Conservation (phyloP, 2,113 vertebrate genomes). For the Excalfactoria chinensis region DNA sequence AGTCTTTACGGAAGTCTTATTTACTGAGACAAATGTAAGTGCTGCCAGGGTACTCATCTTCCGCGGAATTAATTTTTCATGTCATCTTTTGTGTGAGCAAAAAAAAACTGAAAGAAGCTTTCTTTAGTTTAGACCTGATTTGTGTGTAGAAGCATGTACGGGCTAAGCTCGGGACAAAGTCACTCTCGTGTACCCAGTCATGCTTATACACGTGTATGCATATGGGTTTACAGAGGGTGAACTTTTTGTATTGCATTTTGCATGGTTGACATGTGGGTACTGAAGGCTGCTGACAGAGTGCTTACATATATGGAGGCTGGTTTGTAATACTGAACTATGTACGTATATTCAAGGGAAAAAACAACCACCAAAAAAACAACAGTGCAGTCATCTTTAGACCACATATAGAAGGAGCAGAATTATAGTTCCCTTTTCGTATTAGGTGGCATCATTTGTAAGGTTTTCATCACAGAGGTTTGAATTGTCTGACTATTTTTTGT, state of each 20-base stretch:
- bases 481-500: not conserved
- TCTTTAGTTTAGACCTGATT: not conserved
- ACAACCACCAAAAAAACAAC: too few relatives aligned
- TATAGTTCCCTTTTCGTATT: not conserved
- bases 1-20: not conserved
- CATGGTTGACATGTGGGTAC: not conserved
- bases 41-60: constrained; percentile 2
- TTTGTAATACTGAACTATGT: not conserved
- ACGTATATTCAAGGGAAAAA: rapidly evolving
- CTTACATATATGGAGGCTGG: not conserved
- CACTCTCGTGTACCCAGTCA: not conserved
- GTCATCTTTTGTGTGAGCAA: not conserved
- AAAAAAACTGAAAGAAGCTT: not conserved
- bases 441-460: not conserved
- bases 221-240: not conserved
- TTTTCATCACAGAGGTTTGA: not conserved
- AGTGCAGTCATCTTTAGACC: not conserved
- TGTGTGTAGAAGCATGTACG: not conserved
- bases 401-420: not conserved
- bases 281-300: not conserved
- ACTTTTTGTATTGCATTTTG: rapidly evolving
- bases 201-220: not conserved
- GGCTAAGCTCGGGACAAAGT: not conserved
- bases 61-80: constrained; percentile 7
- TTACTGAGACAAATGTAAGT: constrained; percentile 28